Evolutionary conservation across 2,888 invertebrate genomes (phyloP).

Genomic region (Cephus pygmeus): DNA sequence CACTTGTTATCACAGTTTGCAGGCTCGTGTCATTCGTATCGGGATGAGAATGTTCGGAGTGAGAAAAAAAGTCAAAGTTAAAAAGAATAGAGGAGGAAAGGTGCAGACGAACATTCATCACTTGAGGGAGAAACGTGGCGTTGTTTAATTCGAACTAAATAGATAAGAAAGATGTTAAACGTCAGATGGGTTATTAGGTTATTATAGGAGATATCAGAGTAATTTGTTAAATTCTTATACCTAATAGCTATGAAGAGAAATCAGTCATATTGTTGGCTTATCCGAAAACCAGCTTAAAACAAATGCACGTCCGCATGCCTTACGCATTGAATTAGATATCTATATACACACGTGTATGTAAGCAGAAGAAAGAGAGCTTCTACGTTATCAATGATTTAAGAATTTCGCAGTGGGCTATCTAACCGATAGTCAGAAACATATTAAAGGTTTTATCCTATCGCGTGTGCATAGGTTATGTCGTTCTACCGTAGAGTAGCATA

Average conservation of each 20-base stretch:
- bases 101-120: neutral
- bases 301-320: neutral
- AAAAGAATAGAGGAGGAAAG: neutral
- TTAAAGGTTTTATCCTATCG: conserved; percentile 14
- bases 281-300: neutral
- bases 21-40: neutral
- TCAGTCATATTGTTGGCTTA: neutral
- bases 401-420: conserved; percentile 17
- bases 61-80: neutral
- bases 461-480: neutral
- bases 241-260: neutral
- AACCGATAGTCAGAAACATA: conserved; percentile 16
- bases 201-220: neutral
- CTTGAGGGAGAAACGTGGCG: neutral
- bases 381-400: conserved; percentile 23
- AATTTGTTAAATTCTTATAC: neutral
- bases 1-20: neutral
- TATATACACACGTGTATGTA: neutral
- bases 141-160: neutral
- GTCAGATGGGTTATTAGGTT: neutral
- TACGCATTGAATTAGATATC: neutral
- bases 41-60: neutral
- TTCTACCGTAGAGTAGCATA: neutral
- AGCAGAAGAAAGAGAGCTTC: neutral
- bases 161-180: neutral